Conservation (phyloP, 1,140 invertebrate species). For the Helicoverpa armigera region DNA sequence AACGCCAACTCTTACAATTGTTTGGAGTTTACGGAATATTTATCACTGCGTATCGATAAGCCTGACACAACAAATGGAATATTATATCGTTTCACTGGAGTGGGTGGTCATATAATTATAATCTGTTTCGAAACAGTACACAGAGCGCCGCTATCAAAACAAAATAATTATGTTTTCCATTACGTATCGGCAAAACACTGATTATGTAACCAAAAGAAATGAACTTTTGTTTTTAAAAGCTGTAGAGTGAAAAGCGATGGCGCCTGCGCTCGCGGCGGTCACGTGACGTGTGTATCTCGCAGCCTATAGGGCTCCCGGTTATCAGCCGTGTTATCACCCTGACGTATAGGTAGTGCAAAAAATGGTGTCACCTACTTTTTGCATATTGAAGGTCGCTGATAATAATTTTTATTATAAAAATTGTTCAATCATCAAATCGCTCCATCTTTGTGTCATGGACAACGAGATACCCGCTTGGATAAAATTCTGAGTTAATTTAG, state of each 20-base stretch:
- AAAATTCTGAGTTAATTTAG: constrained; percentile 4
- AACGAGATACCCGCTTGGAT: constrained; percentile 55
- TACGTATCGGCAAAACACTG: constrained; percentile 23
- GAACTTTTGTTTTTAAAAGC: constrained; percentile 9
- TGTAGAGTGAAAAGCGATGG: constrained; percentile 16
- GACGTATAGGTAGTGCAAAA: constrained; percentile 69
- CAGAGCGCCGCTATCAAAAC: constrained; percentile 42
- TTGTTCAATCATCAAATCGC: constrained; percentile 66
- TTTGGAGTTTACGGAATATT: constrained; percentile 40
- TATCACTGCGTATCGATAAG: constrained; percentile 30
- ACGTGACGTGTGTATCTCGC: constrained; percentile 22
- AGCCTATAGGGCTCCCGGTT: constrained; percentile 67
- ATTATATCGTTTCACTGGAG: constrained; percentile 41
- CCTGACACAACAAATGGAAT: constrained; percentile 50
- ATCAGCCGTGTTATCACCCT: constrained; percentile 68
- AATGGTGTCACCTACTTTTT: constrained; percentile 80
- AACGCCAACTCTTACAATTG: constrained; percentile 12
- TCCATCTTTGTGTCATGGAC: constrained; percentile 74
- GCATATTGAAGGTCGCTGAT: constrained; percentile 78
- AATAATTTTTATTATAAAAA: constrained; percentile 68
- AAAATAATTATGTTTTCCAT: constrained; percentile 46
- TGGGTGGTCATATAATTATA: constrained; percentile 28
- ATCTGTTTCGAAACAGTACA: constrained; percentile 52
- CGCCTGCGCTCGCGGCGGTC: background rate
- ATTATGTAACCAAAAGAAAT: constrained; percentile 33